Conservation (phyloP, 1,140 invertebrate genomes). For the Pollicipes pollicipes region DNA sequence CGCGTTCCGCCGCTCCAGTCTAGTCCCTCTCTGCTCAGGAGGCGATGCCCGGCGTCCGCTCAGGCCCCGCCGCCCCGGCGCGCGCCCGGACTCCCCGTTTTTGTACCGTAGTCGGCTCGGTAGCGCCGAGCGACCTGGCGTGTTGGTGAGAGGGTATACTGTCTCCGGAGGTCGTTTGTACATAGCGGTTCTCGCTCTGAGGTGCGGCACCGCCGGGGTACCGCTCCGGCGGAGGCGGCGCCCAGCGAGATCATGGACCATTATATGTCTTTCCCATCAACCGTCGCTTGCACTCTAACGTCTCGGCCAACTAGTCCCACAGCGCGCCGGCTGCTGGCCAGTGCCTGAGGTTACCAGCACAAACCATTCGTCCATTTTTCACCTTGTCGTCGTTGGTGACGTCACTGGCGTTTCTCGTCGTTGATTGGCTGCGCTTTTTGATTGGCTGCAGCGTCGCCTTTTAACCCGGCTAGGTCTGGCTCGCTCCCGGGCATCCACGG, state of each 20-base stretch:
- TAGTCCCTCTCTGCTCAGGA: neutral
- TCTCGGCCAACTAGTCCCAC: too few species aligned
- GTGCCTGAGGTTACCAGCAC: neutral
- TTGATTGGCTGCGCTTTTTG: conserved; percentile 1
- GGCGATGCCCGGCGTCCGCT: neutral
- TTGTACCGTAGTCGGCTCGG: neutral
- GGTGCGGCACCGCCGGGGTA: too few species aligned
- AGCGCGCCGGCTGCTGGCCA: too few species aligned
- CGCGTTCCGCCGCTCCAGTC: neutral
- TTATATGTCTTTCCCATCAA: conserved; percentile 2
- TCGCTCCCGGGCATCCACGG: too few species aligned
- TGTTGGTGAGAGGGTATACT: too few species aligned
- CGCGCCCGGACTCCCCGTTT: neutral
- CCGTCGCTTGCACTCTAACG: neutral
- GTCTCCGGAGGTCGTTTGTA: too few species aligned
- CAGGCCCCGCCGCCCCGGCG: neutral
- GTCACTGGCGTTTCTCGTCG: conserved; percentile 1
- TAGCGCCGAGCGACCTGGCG: too few species aligned
- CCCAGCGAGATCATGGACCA: neutral
- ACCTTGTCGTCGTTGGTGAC: conserved; percentile 1
- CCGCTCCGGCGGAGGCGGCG: neutral
- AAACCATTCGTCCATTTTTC: conserved; percentile 2
- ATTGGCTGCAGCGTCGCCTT: neutral
- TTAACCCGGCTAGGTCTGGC: too few species aligned
- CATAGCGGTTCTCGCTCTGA: too few species aligned